Percentiles rank a stretch among this genome's conserved stretches.
Conservation (phyloP, 2,888 invertebrate species). For the Pheosia gnoma region DNA sequence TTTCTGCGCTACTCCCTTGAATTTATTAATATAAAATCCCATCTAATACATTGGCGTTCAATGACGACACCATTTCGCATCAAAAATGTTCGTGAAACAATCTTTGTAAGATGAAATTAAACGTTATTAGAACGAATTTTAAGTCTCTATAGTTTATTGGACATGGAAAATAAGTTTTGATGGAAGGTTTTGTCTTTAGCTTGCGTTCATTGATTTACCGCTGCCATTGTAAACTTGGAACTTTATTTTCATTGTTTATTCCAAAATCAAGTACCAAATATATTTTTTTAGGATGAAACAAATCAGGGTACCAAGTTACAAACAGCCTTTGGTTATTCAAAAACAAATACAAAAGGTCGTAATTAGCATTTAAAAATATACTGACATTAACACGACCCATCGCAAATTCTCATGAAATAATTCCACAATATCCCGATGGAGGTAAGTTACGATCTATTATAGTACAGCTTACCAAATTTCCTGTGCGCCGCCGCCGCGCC, state of each 20-base stretch:
- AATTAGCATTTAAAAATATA: no score
- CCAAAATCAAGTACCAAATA: not conserved
- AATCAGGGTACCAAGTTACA: no score
- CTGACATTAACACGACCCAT: not conserved
- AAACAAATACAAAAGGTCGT: no score
- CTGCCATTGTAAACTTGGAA: not conserved
- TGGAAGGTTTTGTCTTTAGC: not conserved
- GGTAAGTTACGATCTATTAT: constrained; percentile 27
- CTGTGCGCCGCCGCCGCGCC: constrained; percentile 20
- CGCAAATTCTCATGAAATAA: not conserved
- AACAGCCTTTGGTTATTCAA: no score
- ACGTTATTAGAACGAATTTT: not conserved
- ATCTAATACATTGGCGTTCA: constrained; percentile 40
- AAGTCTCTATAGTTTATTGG: not conserved
- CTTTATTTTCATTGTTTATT: not conserved
- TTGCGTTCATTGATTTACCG: not conserved
- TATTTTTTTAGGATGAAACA: no score
- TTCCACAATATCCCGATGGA: constrained; percentile 8
- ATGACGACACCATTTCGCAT: constrained; percentile 37
- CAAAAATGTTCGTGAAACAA: constrained; percentile 19
- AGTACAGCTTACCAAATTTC: constrained; percentile 33
- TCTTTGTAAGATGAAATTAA: constrained; percentile 1
- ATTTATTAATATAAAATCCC: constrained; percentile 50
- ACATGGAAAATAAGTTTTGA: not conserved
- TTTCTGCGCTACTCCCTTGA: constrained; percentile 41